These are phyloP conservation scores for Mohoua ochrocephala DNA, from an alignment of 2,113 vertebrate genomes.

Conservation along the genomic window DNA sequence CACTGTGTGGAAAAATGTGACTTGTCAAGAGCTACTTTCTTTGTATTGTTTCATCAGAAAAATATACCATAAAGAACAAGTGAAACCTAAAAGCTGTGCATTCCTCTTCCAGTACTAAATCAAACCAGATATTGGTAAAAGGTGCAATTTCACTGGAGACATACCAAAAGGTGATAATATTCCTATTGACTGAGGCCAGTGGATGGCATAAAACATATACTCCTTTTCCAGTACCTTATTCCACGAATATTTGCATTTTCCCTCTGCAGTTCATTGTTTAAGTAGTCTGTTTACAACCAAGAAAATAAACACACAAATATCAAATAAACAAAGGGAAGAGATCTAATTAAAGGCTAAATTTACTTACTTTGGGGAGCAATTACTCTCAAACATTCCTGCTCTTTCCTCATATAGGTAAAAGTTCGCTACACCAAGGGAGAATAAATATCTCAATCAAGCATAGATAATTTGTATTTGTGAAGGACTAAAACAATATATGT, in stretches of 20 bases:
- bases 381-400: not conserved
- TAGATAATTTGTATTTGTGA: not conserved
- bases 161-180: slow-evolving; percentile 48
- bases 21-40: slow-evolving; percentile 69
- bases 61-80: slow-evolving; percentile 58
- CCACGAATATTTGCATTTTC: not conserved
- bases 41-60: slow-evolving; percentile 59
- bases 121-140: slow-evolving; percentile 70
- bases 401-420: not conserved
- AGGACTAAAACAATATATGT: not conserved
- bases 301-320: not conserved
- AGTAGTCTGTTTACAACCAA: not conserved
- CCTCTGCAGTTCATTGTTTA: not conserved
- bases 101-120: slow-evolving; percentile 69
- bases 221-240: not conserved
- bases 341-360: not conserved
- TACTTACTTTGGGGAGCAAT: not conserved
- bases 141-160: slow-evolving; percentile 50
- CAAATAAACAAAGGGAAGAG: not conserved
- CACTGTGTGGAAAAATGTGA: slow-evolving; percentile 71
- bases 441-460: not conserved
- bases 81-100: slow-evolving; percentile 50
- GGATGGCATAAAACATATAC: not conserved
- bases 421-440: not conserved
- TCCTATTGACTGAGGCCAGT: slow-evolving; percentile 21